Base-by-base conservation (phyloP, 92 coral and sea anemone species). In the Paragorgia papillata region DNA sequence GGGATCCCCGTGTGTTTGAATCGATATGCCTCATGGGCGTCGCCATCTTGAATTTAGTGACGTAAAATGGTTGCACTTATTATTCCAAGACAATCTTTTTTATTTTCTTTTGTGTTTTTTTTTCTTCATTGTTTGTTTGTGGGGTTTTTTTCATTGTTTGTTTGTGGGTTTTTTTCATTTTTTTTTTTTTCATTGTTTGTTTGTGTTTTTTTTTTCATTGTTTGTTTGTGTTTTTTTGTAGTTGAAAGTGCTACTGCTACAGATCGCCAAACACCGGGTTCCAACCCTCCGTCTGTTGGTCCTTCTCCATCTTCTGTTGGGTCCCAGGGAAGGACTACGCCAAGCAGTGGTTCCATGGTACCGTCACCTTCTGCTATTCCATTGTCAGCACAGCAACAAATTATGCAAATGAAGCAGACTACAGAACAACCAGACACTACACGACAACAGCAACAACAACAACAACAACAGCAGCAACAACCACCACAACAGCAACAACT, bases 401-500 rank as follows among this genome's bases (percentile, higher is more conserved):
- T 30, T 21, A 20, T 10, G 24, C 69, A 63, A 63, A 0, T 46
- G 59, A 68, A 68, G 41, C 78, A 71, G 21, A 3, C 30, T 55
- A 51, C 46, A 20, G 78, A 71, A 53, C 78, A 71, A 34, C 76
- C 54, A 69, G 64, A 21, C 25, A 34, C 22, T n/a, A 15, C 31
- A 31, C 85, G 91, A 28, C 67, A 68, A 57, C 68, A 79, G 14
- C 91, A 77, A 43, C 84, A 55, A 50, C 70, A 7, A 21, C 88
- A 66, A 15, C 92, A 69, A 43, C 83, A 79, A 19, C 75, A 8
- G 35, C 66, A 43, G 39, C 76, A 37, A 58, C 12, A 53, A 44
- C 89, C 73, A 34, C 88, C 74, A 27, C 60, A 46, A 51, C 18
- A 12, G 15, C 55, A 39, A 7, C 75, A 68, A 30, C 62, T 30